Base-by-base conservation (phyloP, 2,888 invertebrate species). In the Drosophila infuscata region DNA sequence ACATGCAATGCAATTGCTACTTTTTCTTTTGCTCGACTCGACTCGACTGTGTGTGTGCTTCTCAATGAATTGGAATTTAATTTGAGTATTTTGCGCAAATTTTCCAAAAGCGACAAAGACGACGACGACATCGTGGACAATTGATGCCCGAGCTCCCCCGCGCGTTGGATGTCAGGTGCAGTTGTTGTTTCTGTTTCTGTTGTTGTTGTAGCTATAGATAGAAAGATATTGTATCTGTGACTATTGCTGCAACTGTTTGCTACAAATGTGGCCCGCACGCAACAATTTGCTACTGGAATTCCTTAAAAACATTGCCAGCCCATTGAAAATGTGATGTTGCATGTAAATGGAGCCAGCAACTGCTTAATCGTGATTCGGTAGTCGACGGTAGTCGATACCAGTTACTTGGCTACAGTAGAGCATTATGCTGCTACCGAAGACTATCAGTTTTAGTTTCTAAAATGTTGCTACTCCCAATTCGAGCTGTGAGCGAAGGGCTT, bases 61-160 rank as follows among this genome's bases (percentile, higher is more conserved):
- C 91, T 84, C 92, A 92, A 92, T 92, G 93, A 92, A 92, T 92
- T 93, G 92, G 91, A 92, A 92, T 92, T 92, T 92, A 92, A 92
- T 92, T 92, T 92, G 91, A 92, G 92, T 89, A 90, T 88, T 88
- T 89, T 88, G 80, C 79, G 82, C 86, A 89, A 88, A 86, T 80
- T 81, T 73, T 80, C 79, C 79, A 79, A 83, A 81, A 79, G 76
- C 81, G 71, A 76, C 68, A 68, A 68, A 68, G 68, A 58, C 76
- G 57, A 64, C 20, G 20, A 25, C 84, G 71, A 87, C 84, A 79
- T 85, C 85, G 85, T 89, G 88, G 88, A 88, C 86, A 86, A 89
- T 89, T 89, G 88, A 89, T 84, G 90, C 83, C 70, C 68, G 61
- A 38, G 84, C 83, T 73, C 88, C 85, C 89, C 85, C 88, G 90